Conservation (phyloP, 2,797 vertebrate genomes). For the Taenioides sp. region DNA sequence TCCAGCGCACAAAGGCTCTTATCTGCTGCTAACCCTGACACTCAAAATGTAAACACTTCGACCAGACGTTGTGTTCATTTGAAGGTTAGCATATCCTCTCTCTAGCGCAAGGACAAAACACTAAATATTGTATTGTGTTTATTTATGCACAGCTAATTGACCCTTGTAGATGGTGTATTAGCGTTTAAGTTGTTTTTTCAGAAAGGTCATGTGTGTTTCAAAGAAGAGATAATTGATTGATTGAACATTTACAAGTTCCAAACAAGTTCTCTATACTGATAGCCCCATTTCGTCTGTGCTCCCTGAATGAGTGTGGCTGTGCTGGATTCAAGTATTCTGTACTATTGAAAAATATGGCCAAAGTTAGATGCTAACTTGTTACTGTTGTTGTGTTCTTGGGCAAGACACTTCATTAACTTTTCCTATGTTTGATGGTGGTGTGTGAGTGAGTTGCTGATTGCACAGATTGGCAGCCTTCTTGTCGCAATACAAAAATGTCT, state of each 20-base stretch:
- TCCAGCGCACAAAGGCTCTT: conserved; percentile 56
- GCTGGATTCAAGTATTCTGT: too few relatives aligned
- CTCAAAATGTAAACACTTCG: conserved; percentile 41
- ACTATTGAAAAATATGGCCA: too few relatives aligned
- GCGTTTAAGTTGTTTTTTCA: background rate
- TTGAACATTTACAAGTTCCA: background rate
- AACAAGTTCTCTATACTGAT: too few relatives aligned
- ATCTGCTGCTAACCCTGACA: conserved; percentile 24
- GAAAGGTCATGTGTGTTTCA: background rate
- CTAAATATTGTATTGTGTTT: background rate
- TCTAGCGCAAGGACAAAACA: background rate
- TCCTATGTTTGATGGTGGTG: too few relatives aligned
- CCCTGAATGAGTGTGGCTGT: too few relatives aligned
- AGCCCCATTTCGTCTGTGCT: too few relatives aligned
- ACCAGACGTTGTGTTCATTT: background rate
- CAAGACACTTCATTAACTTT: background rate
- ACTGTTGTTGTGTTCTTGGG: background rate
- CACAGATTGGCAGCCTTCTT: too few relatives aligned
- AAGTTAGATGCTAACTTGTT: too few relatives aligned
- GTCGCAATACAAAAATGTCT: too few relatives aligned
- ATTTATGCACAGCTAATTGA: conserved; percentile 8
- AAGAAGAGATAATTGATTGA: background rate
- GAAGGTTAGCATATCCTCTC: background rate
- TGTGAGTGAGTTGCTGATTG: too few relatives aligned
- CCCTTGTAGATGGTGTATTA: background rate